A percentile compares a stretch with the other conserved stretches of the same genome.
Conservation (phyloP, 2,113 vertebrate species). For the Dipodomys stephensi region DNA sequence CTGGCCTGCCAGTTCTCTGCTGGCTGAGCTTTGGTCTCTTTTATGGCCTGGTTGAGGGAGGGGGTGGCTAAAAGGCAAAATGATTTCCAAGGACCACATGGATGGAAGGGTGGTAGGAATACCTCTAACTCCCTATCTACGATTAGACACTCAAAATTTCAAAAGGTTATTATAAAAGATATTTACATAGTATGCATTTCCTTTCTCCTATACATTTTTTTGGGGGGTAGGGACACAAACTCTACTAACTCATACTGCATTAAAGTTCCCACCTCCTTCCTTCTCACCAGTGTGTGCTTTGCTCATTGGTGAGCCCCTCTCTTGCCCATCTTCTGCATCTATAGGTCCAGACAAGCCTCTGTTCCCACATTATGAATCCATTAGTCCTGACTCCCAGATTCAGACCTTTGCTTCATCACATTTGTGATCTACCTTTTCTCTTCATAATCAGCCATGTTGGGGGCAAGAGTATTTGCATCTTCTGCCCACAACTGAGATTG, state of each 20-base stretch:
- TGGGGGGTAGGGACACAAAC: not conserved
- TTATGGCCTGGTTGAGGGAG: not conserved
- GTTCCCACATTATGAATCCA: rapidly evolving
- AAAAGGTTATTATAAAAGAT: not conserved
- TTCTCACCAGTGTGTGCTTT: not conserved
- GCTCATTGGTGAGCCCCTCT: rapidly evolving
- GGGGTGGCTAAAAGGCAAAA: not conserved
- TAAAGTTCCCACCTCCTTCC: not conserved
- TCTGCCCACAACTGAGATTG: not conserved
- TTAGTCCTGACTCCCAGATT: not conserved
- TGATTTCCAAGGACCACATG: not conserved
- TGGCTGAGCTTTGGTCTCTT: not conserved
- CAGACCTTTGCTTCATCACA: not conserved
- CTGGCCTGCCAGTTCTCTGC: not conserved
- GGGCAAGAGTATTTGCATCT: rapidly evolving
- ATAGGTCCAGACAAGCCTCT: not conserved
- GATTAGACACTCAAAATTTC: not conserved
- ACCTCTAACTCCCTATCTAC: no score
- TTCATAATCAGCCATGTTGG: not conserved
- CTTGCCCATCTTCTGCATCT: not conserved
- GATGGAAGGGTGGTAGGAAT: not conserved
- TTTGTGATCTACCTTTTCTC: not conserved
- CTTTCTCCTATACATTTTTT: not conserved
- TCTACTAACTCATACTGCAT: not conserved
- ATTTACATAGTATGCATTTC: not conserved